Evolutionary conservation across 2,888 invertebrate genomes (phyloP).

Genomic region (Sphecodes monilicornis): DNA sequence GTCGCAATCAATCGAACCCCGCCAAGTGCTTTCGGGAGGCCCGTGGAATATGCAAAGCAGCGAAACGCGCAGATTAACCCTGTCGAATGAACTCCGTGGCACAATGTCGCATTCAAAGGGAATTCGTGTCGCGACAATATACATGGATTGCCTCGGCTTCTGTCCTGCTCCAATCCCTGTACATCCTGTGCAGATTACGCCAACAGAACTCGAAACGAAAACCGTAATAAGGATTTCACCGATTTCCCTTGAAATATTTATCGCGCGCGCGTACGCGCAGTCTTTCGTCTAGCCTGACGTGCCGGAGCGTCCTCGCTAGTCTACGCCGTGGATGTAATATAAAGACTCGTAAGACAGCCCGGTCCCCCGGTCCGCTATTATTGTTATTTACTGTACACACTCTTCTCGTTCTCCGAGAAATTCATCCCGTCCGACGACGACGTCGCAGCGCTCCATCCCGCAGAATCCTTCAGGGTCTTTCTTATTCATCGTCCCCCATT

Average conservation of each 20-base stretch:
- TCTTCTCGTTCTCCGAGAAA: neutral
- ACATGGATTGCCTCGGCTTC: neutral
- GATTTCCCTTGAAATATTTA: neutral
- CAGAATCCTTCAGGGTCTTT: neutral
- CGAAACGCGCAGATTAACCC: constrained; percentile 8
- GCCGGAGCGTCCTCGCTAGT: neutral
- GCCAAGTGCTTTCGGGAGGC: neutral
- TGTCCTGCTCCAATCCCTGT: neutral
- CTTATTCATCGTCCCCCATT: constrained; percentile 3
- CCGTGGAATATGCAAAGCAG: constrained; percentile 10
- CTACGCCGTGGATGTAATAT: neutral
- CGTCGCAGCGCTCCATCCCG: neutral
- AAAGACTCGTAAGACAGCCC: neutral
- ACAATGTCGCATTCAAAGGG: constrained; percentile 27
- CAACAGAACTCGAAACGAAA: neutral
- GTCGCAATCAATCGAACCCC: constrained; percentile 30
- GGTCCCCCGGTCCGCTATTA: neutral
- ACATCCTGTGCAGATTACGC: neutral
- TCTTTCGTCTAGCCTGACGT: neutral
- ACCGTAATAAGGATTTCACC: neutral
- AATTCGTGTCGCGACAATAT: neutral
- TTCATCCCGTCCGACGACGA: neutral
- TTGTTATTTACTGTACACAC: constrained; percentile 17
- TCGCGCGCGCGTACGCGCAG: neutral
- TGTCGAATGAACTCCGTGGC: neutral